phyloP scores from a whole-genome alignment of 2,888 invertebrate genomes.

The Cosmorhoe ocellata region DNA sequence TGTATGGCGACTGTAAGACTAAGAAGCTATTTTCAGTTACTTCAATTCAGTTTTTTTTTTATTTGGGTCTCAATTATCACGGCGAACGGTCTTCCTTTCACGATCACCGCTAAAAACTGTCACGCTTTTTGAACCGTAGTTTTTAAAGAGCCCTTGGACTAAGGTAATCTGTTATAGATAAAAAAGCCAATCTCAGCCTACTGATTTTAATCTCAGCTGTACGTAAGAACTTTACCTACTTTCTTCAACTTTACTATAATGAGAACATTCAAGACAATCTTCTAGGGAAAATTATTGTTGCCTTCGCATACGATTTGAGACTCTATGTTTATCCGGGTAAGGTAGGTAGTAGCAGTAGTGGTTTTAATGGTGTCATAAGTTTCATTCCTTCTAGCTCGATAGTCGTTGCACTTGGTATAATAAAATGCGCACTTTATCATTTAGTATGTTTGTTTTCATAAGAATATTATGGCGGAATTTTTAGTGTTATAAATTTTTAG shows the following conservation, averaged over 20 bases:
- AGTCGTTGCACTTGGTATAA: conserved; percentile 35
- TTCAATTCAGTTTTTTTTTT: too few species aligned
- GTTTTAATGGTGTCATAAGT: conserved; percentile 41
- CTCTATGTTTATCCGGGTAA: not conserved
- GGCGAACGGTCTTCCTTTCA: too few species aligned
- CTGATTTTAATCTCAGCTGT: conserved; percentile 5
- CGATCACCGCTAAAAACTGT: too few species aligned
- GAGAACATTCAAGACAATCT: conserved; percentile 16
- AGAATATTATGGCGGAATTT: conserved; percentile 4
- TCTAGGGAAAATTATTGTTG: conserved; percentile 7
- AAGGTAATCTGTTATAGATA: not conserved
- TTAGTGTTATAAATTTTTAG: too few species aligned
- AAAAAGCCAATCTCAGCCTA: conserved; percentile 3
- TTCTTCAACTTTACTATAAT: conserved; percentile 12
- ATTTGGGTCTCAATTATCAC: too few species aligned
- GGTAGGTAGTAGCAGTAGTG: not conserved
- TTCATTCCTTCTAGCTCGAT: conserved; percentile 42
- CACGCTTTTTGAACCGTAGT: too few species aligned
- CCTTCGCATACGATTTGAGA: not conserved
- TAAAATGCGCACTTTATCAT: conserved; percentile 17
- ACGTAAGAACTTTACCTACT: conserved; percentile 13
- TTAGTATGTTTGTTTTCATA: conserved; percentile 12
- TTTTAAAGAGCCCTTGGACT: too few species aligned
- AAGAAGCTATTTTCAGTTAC: too few species aligned
- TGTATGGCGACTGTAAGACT: too few species aligned